Base-by-base conservation (phyloP, 2,113 vertebrate species). In the Cygnus atratus region DNA sequence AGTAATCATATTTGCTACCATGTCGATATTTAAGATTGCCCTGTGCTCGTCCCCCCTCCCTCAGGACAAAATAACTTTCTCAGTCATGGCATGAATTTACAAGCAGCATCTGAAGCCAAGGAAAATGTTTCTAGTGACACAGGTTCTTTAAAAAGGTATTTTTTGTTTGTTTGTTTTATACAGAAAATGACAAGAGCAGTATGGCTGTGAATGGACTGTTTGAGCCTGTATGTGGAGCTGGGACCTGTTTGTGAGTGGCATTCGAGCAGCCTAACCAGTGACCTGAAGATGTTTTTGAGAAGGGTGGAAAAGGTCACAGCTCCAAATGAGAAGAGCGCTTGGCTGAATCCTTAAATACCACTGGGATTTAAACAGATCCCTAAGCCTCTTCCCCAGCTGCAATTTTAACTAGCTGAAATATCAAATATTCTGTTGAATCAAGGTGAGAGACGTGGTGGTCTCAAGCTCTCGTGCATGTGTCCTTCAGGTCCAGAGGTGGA, bases 1-100 rank as follows among this genome's bases (percentile, higher is more conserved):
- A 92, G 77, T 95, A 93, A 92, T 96, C 81, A 37, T 71, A 68
- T 88, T 83, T 95, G 79, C 94, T 96, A 62, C 90, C 81, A 46
- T 46, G 41, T 26, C 17, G 48, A 52, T 77, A 58, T 22, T 37
- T 86, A 67, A 92, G 68, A 61, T 83, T 86, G 82, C 50, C 80
- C 65, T 68, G 58, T 92, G 92, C 80, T 92, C 93, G 59, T 76
- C 71, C 74, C 31, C 65, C 29, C 43, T 92, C 81, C 93, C 81
- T 91, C 24, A 91, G 88, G 95, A 94, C 63, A 84, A 87, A 67
- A 66, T 41, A 84, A 41, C 50, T 88, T 79, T 71, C 63, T 66
- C 54, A 55, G 54, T 24, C 37, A 68, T 35, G 52, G 39, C 55
- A 15, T 93, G 61, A 85, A 91, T 73, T 90, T 94, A 41, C 57